phyloP scores from a whole-genome alignment of 2,797 vertebrate species.

The Xiphorhynchus erythropygius region DNA sequence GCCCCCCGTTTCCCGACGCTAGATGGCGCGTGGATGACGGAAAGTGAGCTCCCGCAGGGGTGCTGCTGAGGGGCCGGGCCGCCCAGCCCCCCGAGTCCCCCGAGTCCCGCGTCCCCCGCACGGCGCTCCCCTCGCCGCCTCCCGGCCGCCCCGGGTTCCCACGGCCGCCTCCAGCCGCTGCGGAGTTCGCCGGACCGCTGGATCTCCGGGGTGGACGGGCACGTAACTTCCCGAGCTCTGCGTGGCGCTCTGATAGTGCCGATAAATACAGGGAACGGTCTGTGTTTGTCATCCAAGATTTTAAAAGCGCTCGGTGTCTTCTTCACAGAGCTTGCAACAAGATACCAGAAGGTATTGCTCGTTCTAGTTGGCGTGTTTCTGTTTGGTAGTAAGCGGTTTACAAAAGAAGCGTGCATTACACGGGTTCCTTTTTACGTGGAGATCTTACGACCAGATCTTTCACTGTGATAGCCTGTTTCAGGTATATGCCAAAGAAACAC shows the following conservation, averaged over 20 bases:
- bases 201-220: accelerated
- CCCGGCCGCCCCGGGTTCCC: neutral
- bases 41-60: slow-evolving; percentile 1
- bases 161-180: neutral
- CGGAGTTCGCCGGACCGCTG: neutral
- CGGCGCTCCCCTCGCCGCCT: neutral
- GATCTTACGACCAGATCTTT: neutral
- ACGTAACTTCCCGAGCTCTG: neutral
- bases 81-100: too few relatives aligned
- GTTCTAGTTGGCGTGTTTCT: neutral
- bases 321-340: neutral
- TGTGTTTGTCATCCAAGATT: neutral
- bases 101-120: neutral
- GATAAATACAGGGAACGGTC: too few relatives aligned
- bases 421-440: neutral
- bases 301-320: neutral
- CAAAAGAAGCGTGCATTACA: neutral
- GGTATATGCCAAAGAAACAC: neutral
- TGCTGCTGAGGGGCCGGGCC: neutral
- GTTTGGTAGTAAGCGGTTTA: neutral
- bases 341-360: neutral
- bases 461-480: neutral
- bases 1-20: slow-evolving; percentile 37
- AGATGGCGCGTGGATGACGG: slow-evolving; percentile 73
- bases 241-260: neutral